phyloP scores from a whole-genome alignment of 2,113 vertebrate genomes.

The Eidolon helvum region DNA sequence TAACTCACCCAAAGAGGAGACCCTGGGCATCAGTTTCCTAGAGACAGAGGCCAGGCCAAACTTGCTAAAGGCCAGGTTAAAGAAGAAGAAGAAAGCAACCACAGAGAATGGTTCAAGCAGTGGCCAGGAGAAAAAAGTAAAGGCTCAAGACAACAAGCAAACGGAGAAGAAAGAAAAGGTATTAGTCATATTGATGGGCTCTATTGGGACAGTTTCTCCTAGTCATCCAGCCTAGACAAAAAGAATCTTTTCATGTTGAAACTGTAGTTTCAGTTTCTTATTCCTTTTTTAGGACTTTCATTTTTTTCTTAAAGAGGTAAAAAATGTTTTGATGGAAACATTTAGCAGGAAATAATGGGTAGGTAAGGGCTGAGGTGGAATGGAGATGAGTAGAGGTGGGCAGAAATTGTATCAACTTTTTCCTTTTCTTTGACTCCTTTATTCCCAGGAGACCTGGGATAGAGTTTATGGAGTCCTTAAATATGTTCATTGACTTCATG shows the following conservation, averaged over 20 bases:
- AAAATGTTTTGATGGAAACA: slow-evolving; percentile 33
- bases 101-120: neutral
- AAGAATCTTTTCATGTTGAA: neutral
- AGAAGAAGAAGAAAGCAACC: neutral
- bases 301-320: slow-evolving; percentile 26
- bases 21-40: neutral
- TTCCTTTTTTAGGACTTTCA: neutral
- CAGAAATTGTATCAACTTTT: neutral
- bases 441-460: neutral
- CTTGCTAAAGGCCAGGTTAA: neutral
- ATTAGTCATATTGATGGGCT: neutral
- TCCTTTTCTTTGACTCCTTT: neutral
- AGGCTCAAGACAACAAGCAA: slow-evolving; percentile 11
- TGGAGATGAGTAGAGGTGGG: neutral
- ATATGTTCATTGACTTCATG: neutral
- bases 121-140: slow-evolving; percentile 39
- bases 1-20: neutral
- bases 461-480: neutral
- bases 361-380: neutral
- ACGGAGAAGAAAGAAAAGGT: slow-evolving; percentile 65
- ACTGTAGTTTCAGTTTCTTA: neutral
- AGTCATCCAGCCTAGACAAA: neutral
- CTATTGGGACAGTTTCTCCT: neutral
- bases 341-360: slow-evolving; percentile 6
- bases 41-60: neutral